Conservation (phyloP, 2,888 invertebrate genomes). For the Erebia palarica region DNA sequence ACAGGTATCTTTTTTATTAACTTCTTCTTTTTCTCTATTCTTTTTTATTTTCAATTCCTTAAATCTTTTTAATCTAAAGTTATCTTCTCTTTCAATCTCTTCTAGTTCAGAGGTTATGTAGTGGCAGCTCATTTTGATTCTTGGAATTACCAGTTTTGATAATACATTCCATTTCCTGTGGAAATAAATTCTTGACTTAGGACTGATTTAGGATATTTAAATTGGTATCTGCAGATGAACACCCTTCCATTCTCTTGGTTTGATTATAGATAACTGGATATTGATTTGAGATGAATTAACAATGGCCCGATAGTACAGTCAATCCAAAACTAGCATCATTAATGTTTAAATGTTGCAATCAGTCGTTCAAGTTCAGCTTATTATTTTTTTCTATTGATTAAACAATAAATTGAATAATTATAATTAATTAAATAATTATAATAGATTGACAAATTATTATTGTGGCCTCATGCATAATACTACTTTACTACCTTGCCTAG, state of each 20-base stretch:
- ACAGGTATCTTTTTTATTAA: conserved; percentile 6
- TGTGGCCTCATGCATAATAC: too few species aligned
- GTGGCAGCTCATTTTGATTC: conserved; percentile 43
- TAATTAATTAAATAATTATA: not conserved
- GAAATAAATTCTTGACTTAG: conserved; percentile 45
- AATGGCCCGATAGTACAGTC: not conserved
- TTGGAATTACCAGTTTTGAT: conserved; percentile 48
- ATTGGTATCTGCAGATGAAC: conserved; percentile 38
- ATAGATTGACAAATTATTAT: not conserved
- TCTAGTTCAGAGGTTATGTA: conserved; percentile 51
- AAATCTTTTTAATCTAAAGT: conserved; percentile 52
- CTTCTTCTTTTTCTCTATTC: conserved; percentile 26
- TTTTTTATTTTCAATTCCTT: conserved; percentile 47
- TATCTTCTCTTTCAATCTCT: conserved; percentile 50
- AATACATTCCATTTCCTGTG: conserved; percentile 57
- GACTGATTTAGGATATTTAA: conserved; percentile 6
- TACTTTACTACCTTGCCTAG: too few species aligned
- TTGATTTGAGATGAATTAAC: not conserved
- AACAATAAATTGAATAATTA: not conserved
- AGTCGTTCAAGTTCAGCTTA: too few species aligned
- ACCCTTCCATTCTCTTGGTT: conserved; percentile 42
- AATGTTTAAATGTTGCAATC: not conserved
- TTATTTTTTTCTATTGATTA: too few species aligned
- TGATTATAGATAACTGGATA: not conserved
- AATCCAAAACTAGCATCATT: too few species aligned